Evolutionary conservation across 2,797 vertebrate species (phyloP).

Genomic region (Pelochelys cantorii): DNA sequence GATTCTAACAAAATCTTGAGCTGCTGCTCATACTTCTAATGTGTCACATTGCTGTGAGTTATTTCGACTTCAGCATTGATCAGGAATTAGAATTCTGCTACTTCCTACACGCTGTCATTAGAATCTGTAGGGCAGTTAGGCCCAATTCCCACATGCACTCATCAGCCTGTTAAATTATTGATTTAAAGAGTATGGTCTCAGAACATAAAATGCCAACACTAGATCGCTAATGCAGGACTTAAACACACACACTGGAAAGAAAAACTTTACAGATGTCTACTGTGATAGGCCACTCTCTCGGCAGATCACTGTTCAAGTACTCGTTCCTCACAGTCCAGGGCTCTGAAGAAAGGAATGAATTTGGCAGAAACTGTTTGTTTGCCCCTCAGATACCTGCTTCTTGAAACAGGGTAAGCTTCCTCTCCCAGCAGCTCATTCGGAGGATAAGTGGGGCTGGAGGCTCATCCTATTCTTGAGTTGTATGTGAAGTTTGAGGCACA

Average conservation of each 20-base stretch:
- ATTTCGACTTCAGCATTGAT: neutral
- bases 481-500: neutral
- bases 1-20: neutral
- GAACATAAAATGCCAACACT: constrained; percentile 1
- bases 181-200: constrained; percentile 50
- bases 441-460: neutral
- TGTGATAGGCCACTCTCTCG: neutral
- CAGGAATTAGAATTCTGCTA: neutral
- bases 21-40: neutral
- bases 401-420: neutral
- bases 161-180: constrained; percentile 23
- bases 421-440: neutral
- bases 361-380: neutral
- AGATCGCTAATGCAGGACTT: constrained; percentile 18
- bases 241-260: neutral
- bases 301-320: neutral
- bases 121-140: neutral
- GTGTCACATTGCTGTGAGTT: neutral
- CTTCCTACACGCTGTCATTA: constrained; percentile 5
- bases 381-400: neutral
- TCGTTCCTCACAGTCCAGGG: neutral
- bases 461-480: rapidly evolving
- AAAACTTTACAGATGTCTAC: neutral
- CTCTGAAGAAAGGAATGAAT: neutral
- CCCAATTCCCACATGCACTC: constrained; percentile 13